Evolutionary conservation across 2,888 invertebrate genomes (phyloP).

Genomic region (Aspidiotus destructor): DNA sequence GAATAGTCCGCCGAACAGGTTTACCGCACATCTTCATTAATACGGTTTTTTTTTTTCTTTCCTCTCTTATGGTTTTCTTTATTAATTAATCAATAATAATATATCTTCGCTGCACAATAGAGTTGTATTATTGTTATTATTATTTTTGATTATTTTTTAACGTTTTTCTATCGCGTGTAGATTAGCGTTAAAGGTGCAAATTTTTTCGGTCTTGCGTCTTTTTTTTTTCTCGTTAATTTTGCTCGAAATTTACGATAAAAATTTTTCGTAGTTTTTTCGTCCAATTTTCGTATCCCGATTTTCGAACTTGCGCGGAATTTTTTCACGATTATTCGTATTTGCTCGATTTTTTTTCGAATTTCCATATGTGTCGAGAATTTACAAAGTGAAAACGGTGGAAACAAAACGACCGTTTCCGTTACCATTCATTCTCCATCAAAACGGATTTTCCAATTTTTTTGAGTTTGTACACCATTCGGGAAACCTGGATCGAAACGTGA

Average conservation of each 20-base stretch:
- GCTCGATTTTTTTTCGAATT: conserved; percentile 1
- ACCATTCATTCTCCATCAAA: conserved; percentile 9
- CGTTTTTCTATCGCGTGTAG: neutral
- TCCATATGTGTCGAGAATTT: conserved; percentile 9
- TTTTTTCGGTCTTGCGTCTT: neutral
- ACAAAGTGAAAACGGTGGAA: conserved; percentile 16
- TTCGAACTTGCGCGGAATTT: conserved; percentile 1
- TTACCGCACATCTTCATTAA: conserved; percentile 11
- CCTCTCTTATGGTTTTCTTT: too few relatives aligned
- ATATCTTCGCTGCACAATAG: too few relatives aligned
- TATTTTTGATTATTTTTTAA: neutral
- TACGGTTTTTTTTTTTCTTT: neutral
- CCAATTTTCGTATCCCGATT: neutral
- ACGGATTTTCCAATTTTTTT: conserved; percentile 30
- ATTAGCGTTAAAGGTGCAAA: neutral
- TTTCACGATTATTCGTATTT: conserved; percentile 7
- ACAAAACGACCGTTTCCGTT: conserved; percentile 3
- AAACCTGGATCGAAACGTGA: conserved; percentile 31
- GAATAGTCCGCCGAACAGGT: conserved; percentile 30
- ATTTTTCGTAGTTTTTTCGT: neutral
- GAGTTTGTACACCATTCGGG: conserved; percentile 26
- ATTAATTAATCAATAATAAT: too few relatives aligned
- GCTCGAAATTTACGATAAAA: neutral
- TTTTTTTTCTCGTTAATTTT: neutral
- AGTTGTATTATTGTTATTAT: too few relatives aligned